phyloP scores from a whole-genome alignment of 2,888 invertebrate genomes.

The Empis livida region DNA sequence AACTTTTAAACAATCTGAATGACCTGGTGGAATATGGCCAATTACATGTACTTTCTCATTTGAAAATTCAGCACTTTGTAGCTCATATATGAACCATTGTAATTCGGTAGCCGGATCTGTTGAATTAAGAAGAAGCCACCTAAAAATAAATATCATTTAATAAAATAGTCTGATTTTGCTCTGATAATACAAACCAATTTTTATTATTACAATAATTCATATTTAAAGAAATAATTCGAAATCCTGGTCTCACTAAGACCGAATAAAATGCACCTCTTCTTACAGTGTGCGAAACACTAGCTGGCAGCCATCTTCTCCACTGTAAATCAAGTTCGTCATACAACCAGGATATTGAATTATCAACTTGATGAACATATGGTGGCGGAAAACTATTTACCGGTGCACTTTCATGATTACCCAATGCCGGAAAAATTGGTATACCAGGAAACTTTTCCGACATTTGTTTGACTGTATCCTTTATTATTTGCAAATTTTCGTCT shows the following conservation, averaged over 20 bases:
- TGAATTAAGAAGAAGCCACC: conserved; percentile 80
- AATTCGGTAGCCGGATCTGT: conserved; percentile 93
- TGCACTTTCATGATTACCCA: conserved; percentile 94
- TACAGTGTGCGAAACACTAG: conserved; percentile 74
- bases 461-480: conserved; percentile 73
- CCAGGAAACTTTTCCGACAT: conserved; percentile 81
- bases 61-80: conserved; percentile 86
- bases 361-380: conserved; percentile 66
- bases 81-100: conserved; percentile 88
- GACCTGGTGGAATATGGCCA: conserved; percentile 92
- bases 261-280: conserved; percentile 85
- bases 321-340: conserved; percentile 80
- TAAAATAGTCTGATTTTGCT: not conserved
- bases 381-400: conserved; percentile 92
- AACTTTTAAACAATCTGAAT: conserved; percentile 82
- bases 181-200: conserved; percentile 51
- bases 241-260: conserved; percentile 76
- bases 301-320: conserved; percentile 86
- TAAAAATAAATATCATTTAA: conserved; percentile 2
- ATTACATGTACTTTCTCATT: conserved; percentile 95
- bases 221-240: conserved; percentile 85
- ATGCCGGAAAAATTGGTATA: conserved; percentile 82
- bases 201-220: conserved; percentile 94
- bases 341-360: conserved; percentile 79
- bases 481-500: conserved; percentile 72